Conservation (phyloP, 1,140 invertebrate species). For the Samia ricini region DNA sequence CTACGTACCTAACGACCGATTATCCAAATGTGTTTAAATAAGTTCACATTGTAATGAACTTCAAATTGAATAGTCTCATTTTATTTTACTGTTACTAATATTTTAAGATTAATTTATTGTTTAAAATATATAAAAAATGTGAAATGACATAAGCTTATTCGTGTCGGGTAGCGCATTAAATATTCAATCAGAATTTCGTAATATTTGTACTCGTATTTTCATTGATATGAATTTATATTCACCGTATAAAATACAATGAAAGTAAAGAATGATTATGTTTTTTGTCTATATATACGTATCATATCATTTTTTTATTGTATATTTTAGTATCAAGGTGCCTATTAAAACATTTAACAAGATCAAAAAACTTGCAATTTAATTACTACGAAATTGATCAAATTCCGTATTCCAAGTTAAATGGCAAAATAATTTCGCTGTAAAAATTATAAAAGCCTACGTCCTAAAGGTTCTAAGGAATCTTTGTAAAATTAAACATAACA, state of each 20-base stretch:
- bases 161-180: no score
- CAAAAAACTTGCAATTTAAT: background rate
- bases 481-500: background rate
- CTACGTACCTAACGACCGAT: no score
- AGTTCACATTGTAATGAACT: no score
- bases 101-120: no score
- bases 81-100: no score
- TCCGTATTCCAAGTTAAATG: background rate
- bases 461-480: background rate
- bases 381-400: background rate
- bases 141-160: background rate
- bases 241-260: constrained; percentile 34
- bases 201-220: constrained; percentile 38
- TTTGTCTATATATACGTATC: no score
- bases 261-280: constrained; percentile 17
- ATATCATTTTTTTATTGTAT: no score
- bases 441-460: background rate
- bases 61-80: no score
- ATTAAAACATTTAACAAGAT: no score
- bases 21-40: no score
- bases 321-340: no score
- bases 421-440: background rate
- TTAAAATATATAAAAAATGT: no score
- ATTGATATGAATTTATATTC: constrained; percentile 21
- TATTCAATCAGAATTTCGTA: background rate